These are phyloP conservation scores for Laticauda colubrina DNA, from an alignment of 2,113 vertebrate genomes.

Conservation along the genomic window DNA sequence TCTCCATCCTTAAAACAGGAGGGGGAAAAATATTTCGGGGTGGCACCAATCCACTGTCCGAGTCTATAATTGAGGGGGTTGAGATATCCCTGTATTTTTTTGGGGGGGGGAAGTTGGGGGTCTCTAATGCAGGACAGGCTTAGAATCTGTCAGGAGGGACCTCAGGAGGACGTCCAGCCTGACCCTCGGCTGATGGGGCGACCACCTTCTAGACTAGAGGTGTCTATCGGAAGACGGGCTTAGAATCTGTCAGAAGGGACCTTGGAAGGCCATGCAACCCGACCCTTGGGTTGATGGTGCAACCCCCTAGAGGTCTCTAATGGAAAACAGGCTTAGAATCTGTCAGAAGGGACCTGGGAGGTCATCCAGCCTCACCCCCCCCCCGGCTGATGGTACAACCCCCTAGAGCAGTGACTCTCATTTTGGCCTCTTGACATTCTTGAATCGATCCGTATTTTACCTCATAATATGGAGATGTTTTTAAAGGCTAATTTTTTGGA, in stretches of 20 bases:
- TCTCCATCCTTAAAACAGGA: background rate
- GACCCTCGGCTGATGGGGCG: background rate
- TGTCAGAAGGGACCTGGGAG: too few species aligned
- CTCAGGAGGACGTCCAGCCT: background rate
- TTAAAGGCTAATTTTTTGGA: background rate
- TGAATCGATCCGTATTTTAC: background rate
- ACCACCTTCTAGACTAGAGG: too few species aligned
- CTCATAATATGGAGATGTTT: background rate
- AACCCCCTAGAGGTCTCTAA: too few species aligned
- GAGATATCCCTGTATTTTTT: background rate
- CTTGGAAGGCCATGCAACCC: too few species aligned
- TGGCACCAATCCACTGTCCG: too few species aligned
- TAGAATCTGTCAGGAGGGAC: background rate
- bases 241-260: too few species aligned
- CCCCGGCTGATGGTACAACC: too few species aligned
- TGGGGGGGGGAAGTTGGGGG: too few species aligned
- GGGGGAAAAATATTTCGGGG: background rate
- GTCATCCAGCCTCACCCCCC: too few species aligned
- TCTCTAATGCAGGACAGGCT: background rate
- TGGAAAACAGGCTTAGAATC: too few species aligned
- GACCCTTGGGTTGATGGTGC: too few species aligned
- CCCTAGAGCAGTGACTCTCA: rapidly evolving
- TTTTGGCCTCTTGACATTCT: background rate
- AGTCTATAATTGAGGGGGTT: background rate
- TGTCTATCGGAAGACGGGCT: too few species aligned